Evolutionary conservation across 1,140 invertebrate genomes (phyloP).

Genomic region (Trichonephila clavipes): DNA sequence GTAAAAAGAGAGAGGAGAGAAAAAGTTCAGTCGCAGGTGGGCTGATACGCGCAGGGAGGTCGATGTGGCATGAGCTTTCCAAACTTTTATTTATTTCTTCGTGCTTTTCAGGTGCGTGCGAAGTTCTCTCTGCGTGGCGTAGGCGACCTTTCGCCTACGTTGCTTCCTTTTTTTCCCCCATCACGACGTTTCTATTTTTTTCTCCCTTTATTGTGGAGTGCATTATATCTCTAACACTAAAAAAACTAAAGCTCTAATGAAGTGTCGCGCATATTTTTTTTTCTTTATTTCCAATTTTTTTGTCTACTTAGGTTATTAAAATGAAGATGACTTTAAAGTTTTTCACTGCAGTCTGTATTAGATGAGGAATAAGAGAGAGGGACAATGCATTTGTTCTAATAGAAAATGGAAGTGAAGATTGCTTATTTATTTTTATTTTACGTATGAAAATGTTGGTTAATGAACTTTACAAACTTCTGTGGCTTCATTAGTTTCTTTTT

Average conservation of each 20-base stretch:
- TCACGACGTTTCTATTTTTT: background rate
- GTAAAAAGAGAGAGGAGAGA: background rate
- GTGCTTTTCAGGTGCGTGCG: conserved; percentile 20
- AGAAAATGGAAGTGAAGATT: no score
- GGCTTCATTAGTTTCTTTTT: no score
- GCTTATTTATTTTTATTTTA: no score
- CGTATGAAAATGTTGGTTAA: no score
- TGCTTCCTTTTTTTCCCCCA: background rate
- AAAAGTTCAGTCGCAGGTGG: conserved; percentile 38
- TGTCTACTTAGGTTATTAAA: no score
- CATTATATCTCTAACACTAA: background rate
- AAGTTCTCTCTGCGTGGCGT: no score
- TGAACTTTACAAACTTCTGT: no score
- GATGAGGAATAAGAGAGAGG: no score
- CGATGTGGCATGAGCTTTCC: background rate
- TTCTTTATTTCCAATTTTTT: background rate
- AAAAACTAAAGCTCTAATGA: background rate
- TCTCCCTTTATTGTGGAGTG: background rate
- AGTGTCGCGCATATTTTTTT: background rate
- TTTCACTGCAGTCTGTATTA: no score
- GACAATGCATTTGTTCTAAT: no score
- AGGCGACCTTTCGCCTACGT: conserved; percentile 2
- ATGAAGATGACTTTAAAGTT: no score
- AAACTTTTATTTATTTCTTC: background rate
- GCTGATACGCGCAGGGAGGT: conserved; percentile 11